Evolutionary conservation across 2,888 invertebrate genomes (phyloP), one percentile per base, ranked within the genome.

Genomic region (Pemphredon lugubris): DNA sequence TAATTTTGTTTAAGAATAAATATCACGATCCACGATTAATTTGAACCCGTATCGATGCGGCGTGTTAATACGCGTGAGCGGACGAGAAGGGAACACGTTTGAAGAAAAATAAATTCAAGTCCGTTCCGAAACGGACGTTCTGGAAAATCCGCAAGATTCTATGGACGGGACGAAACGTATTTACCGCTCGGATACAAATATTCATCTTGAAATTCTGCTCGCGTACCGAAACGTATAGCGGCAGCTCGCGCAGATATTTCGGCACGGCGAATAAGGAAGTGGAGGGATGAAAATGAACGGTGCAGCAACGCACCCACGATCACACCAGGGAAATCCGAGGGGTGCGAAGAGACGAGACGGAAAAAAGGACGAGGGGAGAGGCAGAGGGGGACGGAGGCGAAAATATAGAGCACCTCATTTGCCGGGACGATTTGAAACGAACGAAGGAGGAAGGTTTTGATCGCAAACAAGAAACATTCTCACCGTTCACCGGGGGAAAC

Each of bases 211-310:
- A 59, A 63, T 51, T 57, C 63, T 37, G 44, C 45, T 39, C 68
- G 45, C 40, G 39, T 39, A 20, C 32, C 14, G 26, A 42, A 71
- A 50, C 60, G 51, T 42, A 55, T 60, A 44, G 61, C 54, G 37
- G 53, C 59, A 65, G 48, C 59, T 47, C 63, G 64, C 54, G 48
- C 48, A 61, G 55, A 72, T 69, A 75, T 75, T 77, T 72, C 63
- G 72, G 45, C 45, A 34, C 45, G 64, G 47, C 65, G 66, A 64
- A 71, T 65, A 65, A 71, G 68, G 44, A 75, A 65, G 64, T 57
- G 64, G 63, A 23, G 51, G 58, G 59, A 67, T 66, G 72, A 44
- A 79, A 79, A 79, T 73, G 75, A 79, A 77, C 69, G 67, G 64
- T 20, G 69, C 77, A n/a, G n/a, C n/a, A 69, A 50, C 64, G 69